A percentile compares a stretch with the other conserved stretches of the same genome.
These are phyloP conservation scores for Sminthopsis crassicaudata DNA, from an alignment of 2,113 vertebrate genomes.

Conservation along the genomic window DNA sequence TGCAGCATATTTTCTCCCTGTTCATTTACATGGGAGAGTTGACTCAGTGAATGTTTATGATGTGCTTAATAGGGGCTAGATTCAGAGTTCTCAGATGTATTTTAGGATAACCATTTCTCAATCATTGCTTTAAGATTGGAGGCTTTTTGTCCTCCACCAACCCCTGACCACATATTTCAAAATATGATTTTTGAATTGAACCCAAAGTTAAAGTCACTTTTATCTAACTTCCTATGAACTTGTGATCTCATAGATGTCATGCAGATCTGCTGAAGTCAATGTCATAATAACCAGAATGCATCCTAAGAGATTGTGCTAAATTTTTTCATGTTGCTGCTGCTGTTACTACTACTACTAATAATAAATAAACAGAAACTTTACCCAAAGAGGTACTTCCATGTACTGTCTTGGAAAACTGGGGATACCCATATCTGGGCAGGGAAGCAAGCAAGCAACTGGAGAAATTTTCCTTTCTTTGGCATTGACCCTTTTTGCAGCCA, in stretches of 20 bases:
- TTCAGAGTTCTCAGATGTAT: slow-evolving; percentile 55
- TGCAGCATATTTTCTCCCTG: slow-evolving; percentile 42
- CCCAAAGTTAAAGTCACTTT: slow-evolving; percentile 31
- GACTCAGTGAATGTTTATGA: slow-evolving; percentile 72
- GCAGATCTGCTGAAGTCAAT: slow-evolving; percentile 37
- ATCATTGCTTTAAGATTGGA: slow-evolving; percentile 20
- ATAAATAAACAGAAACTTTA: slow-evolving; percentile 35
- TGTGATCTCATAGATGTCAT: slow-evolving; percentile 50
- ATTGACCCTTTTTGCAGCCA: neutral
- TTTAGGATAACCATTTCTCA: slow-evolving; percentile 57
- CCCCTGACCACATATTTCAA: slow-evolving; percentile 22
- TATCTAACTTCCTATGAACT: slow-evolving; percentile 67
- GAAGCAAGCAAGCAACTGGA: neutral
- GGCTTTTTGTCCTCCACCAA: neutral
- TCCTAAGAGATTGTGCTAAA: neutral
- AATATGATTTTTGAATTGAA: slow-evolving; percentile 43
- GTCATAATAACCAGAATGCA: slow-evolving; percentile 12
- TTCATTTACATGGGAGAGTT: slow-evolving; percentile 57
- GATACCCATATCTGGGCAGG: neutral
- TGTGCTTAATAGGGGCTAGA: slow-evolving; percentile 60
- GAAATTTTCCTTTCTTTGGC: neutral
- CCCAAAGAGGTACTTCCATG: neutral
- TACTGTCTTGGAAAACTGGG: neutral
- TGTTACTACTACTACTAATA: neutral
- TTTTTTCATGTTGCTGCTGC: slow-evolving; percentile 64